phyloP scores from a whole-genome alignment of 2,888 invertebrate species.

The Eupithecia subfuscata region DNA sequence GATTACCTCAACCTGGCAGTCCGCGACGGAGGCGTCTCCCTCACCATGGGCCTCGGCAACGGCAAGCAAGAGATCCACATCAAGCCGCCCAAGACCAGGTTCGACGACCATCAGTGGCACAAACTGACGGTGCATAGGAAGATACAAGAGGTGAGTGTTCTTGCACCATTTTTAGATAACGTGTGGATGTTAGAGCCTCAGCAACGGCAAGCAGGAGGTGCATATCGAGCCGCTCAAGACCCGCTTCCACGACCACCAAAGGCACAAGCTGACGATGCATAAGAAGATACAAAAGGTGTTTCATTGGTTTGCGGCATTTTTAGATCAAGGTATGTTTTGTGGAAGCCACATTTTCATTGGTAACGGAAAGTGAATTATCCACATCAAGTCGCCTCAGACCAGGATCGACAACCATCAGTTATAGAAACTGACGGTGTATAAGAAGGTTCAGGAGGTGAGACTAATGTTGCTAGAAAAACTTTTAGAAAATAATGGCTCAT shows the following conservation, averaged over 20 bases:
- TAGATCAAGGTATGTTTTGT: too few relatives aligned
- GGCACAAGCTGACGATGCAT: too few relatives aligned
- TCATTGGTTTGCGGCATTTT: too few relatives aligned
- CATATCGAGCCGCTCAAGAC: not conserved
- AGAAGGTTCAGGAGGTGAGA: slow-evolving; percentile 94
- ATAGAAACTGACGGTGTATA: slow-evolving; percentile 95
- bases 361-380: too few relatives aligned
- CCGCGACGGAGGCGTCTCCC: slow-evolving; percentile 93
- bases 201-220: not conserved
- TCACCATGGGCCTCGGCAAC: slow-evolving; percentile 95
- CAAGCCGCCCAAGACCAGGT: slow-evolving; percentile 93
- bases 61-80: slow-evolving; percentile 95
- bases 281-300: too few relatives aligned
- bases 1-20: slow-evolving; percentile 96
- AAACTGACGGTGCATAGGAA: slow-evolving; percentile 94
- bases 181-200: not conserved
- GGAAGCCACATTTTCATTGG: too few relatives aligned
- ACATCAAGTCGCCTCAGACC: slow-evolving; percentile 85
- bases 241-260: too few relatives aligned
- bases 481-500: too few relatives aligned
- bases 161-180: not conserved
- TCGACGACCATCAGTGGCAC: slow-evolving; percentile 99
- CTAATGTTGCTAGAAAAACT: not conserved
- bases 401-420: slow-evolving; percentile 98
- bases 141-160: slow-evolving; percentile 91